Percentiles rank a stretch among this genome's conserved stretches.
These are phyloP conservation scores for Acleris cristana DNA, from an alignment of 2,888 invertebrate genomes.

Conservation along the genomic window DNA sequence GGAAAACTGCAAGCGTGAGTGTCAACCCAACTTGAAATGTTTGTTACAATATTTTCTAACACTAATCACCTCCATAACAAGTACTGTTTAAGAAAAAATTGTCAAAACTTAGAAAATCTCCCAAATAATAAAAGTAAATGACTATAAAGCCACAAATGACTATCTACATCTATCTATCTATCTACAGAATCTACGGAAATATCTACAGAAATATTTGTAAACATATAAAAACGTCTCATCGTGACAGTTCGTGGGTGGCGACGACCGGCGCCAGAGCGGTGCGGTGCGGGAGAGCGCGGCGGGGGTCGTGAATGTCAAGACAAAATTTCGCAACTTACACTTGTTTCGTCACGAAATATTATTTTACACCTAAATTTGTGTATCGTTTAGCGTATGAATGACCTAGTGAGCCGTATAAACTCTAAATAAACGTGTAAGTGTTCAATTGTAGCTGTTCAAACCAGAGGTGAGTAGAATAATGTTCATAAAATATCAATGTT, in stretches of 20 bases:
- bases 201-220: no score
- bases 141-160: no score
- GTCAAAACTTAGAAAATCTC: no score
- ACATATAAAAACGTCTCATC: background rate
- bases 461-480: conserved; percentile 21
- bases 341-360: conserved; percentile 37
- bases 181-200: no score
- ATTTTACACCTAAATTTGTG: conserved; percentile 33
- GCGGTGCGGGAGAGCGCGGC: background rate
- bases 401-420: conserved; percentile 20
- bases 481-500: conserved; percentile 36
- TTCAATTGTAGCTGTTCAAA: conserved; percentile 19
- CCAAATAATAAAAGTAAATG: no score
- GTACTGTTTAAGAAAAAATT: no score
- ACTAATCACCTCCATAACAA: no score
- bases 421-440: conserved; percentile 12
- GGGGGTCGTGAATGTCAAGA: conserved; percentile 24
- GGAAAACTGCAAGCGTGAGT: background rate
- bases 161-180: no score
- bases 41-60: background rate
- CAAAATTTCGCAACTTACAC: conserved; percentile 33
- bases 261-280: conserved; percentile 17
- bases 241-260: conserved; percentile 30
- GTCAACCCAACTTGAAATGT: background rate
- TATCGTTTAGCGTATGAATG: conserved; percentile 20